These are phyloP conservation scores for Ceratitis capitata DNA, from an alignment of 1,140 invertebrate genomes.

Conservation along the genomic window DNA sequence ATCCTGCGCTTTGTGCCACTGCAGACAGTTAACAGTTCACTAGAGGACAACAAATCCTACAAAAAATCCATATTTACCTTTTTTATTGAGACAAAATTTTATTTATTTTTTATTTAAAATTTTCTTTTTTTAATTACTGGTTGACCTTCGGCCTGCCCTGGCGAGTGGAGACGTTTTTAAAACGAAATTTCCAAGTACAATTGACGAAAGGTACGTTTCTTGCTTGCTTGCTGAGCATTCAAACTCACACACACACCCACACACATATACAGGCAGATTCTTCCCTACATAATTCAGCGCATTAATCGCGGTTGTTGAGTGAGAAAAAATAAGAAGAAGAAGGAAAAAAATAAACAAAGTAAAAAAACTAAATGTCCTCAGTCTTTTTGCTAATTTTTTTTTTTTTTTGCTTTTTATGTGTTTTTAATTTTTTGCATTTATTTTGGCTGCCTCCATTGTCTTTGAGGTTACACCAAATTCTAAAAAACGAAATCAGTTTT, in stretches of 20 bases:
- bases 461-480: conserved; percentile 54
- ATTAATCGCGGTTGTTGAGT: conserved; percentile 28
- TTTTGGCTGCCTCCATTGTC: background rate
- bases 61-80: background rate
- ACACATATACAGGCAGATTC: background rate
- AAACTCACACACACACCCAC: background rate
- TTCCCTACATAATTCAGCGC: background rate
- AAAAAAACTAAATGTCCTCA: background rate
- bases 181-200: background rate
- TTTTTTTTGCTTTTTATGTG: background rate
- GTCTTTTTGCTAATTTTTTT: conserved; percentile 16
- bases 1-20: conserved; percentile 12
- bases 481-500: conserved; percentile 66
- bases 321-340: no score
- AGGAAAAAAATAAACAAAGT: background rate
- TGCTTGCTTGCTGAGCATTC: no score
- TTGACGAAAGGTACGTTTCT: conserved; percentile 8
- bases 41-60: background rate
- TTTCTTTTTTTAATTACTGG: background rate
- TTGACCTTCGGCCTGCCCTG: background rate
- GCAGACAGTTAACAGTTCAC: background rate
- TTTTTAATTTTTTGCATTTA: background rate
- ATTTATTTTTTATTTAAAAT: background rate
- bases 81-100: background rate
- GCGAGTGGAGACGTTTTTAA: background rate